Base-by-base conservation (phyloP, 2,797 vertebrate species). In the Lepilemur septentrionalis region DNA sequence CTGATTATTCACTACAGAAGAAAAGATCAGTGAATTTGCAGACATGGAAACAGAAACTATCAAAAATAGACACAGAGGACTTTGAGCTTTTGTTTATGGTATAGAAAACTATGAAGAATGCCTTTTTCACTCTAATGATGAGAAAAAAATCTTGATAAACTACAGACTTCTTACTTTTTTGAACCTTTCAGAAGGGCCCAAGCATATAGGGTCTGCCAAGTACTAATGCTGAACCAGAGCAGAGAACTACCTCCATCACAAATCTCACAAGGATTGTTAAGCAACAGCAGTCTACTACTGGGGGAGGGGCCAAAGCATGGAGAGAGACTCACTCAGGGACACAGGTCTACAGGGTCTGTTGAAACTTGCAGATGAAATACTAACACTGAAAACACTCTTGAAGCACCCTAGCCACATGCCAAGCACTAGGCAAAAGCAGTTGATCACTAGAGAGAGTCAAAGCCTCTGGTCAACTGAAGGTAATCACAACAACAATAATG, bases 21-120 rank as follows among this genome's bases (percentile, higher is more conserved):
- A 89, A 94, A 92, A 73, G 11, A 38, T 65, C 35, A 73, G 5
- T 59, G 25, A 94, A 76, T 95, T 78, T 93, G 20, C 32, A 94
- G 17, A 75, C 30, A 20, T 80, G 50, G 52, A 96, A 93, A 92
- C 25, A 67, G 25, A 81, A 75, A 83, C 17, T 20, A 41, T 93
- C 32, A 10, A 41, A 63, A 95, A 83, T 72, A 28, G 90, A 76
- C 52, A 82, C n/a, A 85, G 23, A 95, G 32, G 22, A 83, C 38
- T 82, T 72, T 20, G 25, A 83, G 22, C 59, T 86, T 93, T 43
- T 89, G 8, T 18, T 61, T 90, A 70, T 25, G n/a, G 5, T 84
- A 2, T 70, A 70, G 32, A 91, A 13, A 84, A 35, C 28, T 90
- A 30, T n/a, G 86, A 65, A 81, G 38, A 76, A 88, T 65, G n/a